phyloP scores from a whole-genome alignment of 2,888 invertebrate species.

The Aricia artaxerxes region DNA sequence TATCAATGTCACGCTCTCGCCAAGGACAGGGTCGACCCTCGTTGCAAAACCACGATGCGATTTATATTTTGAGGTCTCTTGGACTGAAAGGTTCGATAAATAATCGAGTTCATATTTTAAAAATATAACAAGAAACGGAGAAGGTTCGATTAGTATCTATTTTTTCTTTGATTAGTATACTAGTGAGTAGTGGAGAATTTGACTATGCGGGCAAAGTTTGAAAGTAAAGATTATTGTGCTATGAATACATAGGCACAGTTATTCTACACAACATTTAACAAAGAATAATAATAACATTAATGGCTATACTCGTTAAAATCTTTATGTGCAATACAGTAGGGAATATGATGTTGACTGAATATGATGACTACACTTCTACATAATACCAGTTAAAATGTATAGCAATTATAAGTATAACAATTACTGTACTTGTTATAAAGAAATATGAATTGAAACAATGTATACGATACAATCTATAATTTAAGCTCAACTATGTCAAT shows the following conservation, averaged over 20 bases:
- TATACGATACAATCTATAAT: not conserved
- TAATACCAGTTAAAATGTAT: too few species aligned
- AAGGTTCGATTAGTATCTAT: not conserved
- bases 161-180: too few species aligned
- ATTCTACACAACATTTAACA: too few species aligned
- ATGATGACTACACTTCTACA: too few species aligned
- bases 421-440: not conserved
- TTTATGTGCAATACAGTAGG: too few species aligned
- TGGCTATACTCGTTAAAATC: too few species aligned
- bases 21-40: not conserved
- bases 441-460: not conserved
- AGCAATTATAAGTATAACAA: too few species aligned
- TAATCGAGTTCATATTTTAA: not conserved
- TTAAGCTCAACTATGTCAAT: not conserved
- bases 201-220: too few species aligned
- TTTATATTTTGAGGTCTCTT: not conserved
- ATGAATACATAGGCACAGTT: too few species aligned
- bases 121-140: not conserved
- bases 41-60: not conserved
- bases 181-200: not conserved
- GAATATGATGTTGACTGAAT: too few species aligned
- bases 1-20: not conserved
- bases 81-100: not conserved
- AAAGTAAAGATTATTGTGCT: too few species aligned
- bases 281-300: too few species aligned